Base-by-base conservation (phyloP, 2,113 vertebrate species). In the Cephalopterus ornatus region DNA sequence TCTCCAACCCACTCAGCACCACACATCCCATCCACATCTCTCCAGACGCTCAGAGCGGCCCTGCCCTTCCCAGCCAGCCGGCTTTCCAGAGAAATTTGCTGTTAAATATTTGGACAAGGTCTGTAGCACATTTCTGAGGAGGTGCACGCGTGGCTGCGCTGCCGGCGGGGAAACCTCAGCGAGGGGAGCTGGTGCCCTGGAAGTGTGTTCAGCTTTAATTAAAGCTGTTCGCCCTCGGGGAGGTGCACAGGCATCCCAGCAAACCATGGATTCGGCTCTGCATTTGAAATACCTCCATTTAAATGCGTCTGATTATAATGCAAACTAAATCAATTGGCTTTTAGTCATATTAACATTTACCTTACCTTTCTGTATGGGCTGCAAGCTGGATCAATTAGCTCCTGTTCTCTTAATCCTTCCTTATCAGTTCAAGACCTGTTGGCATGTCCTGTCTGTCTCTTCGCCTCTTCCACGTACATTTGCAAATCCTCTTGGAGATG, bases 281-380 rank as follows among this genome's bases (percentile, higher is more conserved):
- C 78, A 56, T 47, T 78, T 52, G 78, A 95, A 96, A 97, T 74
- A 30, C 56, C n/a, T 90, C 83, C 49, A 49, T 95, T 96, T 93
- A 93, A 95, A 94, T 94, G 86, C 74, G 78, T 75, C 72, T 84
- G 7, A 39, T 95, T 95, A 13, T 52, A 77, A 91, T 67, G 82
- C 87, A 95, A 95, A 91, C 86, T 14, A 39, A 92, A 96, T 92
- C 96, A 91, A 70, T 82, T 80, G 92, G 46, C 82, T 95, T 83
- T 94, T 82, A 35, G 59, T 39, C 67, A 21, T 82, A n/a, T 55
- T 94, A 85, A 79, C 92, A 39, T 95, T 96, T 97, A 80, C 88
- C 77, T 91, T 63, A 20, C 84, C 87, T 82, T 44, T 30, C 77
- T 76, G 35, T 73, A 9, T 26, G 26, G 74, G 58, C 94, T 67